Conservation (phyloP, 2,888 invertebrate species). For the Ellobium chinense region DNA sequence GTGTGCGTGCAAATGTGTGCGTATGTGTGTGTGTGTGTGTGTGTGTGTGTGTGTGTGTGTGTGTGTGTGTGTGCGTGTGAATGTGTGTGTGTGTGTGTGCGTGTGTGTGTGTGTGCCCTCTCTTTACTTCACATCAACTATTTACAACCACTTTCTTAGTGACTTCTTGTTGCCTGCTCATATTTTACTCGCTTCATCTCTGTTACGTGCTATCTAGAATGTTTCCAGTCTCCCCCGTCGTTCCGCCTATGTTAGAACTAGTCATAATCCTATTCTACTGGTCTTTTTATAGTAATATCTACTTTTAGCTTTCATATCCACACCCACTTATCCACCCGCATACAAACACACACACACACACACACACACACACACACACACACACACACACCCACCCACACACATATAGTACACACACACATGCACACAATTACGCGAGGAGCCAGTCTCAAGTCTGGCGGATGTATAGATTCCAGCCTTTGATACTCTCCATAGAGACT, state of each 20-base stretch:
- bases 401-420: not conserved
- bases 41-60: conserved; percentile 9
- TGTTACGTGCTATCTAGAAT: too few relatives aligned
- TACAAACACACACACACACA: not conserved
- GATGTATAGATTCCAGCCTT: too few relatives aligned
- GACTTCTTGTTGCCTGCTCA: too few relatives aligned
- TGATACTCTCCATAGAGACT: too few relatives aligned
- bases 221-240: too few relatives aligned
- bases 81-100: conserved; percentile 27
- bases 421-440: not conserved
- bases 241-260: too few relatives aligned
- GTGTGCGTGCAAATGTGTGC: not conserved
- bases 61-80: conserved; percentile 15
- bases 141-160: too few relatives aligned
- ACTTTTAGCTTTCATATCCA: too few relatives aligned
- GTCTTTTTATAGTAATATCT: too few relatives aligned
- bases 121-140: too few relatives aligned
- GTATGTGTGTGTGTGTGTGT: conserved; percentile 31
- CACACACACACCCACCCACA: not conserved
- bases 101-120: not conserved
- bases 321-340: not conserved
- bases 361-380: not conserved
- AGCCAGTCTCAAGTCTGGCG: not conserved
- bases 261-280: too few relatives aligned
- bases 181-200: too few relatives aligned